Percentiles rank a stretch among this genome's conserved stretches.
These are phyloP conservation scores for Conistra vaccinii DNA, from an alignment of 2,888 invertebrate species.

Conservation along the genomic window DNA sequence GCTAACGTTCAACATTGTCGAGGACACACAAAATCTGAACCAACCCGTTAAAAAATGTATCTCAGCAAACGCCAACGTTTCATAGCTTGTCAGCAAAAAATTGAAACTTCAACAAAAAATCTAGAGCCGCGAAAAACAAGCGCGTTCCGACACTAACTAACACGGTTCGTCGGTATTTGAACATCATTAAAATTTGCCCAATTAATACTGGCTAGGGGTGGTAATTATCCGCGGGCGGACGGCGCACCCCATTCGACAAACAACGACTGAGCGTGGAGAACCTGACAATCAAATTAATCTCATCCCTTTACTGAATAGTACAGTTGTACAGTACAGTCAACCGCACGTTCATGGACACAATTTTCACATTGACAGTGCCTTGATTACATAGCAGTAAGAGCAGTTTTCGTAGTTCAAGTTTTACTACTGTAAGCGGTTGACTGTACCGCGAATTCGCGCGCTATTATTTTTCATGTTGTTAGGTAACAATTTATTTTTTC, in stretches of 20 bases:
- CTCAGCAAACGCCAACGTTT: constrained; percentile 24
- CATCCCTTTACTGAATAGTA: constrained; percentile 60
- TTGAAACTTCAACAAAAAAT: constrained; percentile 33
- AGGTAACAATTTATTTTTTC: neutral
- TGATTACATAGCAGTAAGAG: neutral
- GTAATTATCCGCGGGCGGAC: constrained; percentile 74
- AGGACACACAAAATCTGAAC: neutral
- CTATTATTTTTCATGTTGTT: constrained; percentile 26
- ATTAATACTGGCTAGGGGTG: constrained; percentile 77
- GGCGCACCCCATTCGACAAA: constrained; percentile 64
- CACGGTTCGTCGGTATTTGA: constrained; percentile 75
- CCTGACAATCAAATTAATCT: constrained; percentile 77
- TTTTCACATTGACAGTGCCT: neutral
- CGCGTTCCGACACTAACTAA: constrained; percentile 51
- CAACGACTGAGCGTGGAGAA: constrained; percentile 61
- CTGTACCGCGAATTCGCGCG: constrained; percentile 5
- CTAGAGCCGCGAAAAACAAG: constrained; percentile 42
- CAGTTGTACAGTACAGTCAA: constrained; percentile 35
- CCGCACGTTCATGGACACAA: neutral
- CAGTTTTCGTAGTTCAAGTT: neutral
- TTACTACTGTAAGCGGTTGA: neutral
- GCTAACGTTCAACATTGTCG: constrained; percentile 20
- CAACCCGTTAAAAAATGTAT: constrained; percentile 22
- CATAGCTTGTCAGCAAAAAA: constrained; percentile 4
- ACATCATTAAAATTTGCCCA: constrained; percentile 84